Base-by-base conservation (phyloP, 2,888 invertebrate species). In the Cryptus armator region DNA sequence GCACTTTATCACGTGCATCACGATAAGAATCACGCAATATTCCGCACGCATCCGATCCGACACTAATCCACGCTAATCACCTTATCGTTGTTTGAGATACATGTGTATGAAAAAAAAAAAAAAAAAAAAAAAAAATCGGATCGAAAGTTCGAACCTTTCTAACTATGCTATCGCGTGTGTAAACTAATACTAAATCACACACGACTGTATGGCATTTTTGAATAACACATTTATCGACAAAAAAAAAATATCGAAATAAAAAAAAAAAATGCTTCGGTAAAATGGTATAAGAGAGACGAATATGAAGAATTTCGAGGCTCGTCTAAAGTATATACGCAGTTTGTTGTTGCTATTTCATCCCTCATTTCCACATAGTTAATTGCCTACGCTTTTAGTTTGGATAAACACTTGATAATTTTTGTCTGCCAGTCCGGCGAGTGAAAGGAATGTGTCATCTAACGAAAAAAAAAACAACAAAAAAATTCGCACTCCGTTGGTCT, bases 41-140 rank as follows among this genome's bases (percentile, higher is more conserved):
- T 72, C 10, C 29, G 24, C 29, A 29, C 12, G 56, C 59, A 48
- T 59, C 48, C 80, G 74, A 74, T 56, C 19, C n/a, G 53, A 44
- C 67, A 53, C 74, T 81, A 68, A 79, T 71, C 32, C 71, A 46
- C 72, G 67, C 81, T 81, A 74, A 81, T 74, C 74, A 74, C 59
- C 56, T 79, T 79, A 71, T 79, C 79, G 37, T 59, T 56, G 43
- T 19, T 53, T 2, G 53, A 53, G 7, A 53, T 19, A 19, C 16
- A 16, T 53, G 53, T 53, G 53, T 53, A 53, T 19, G 24, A 24
- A 24, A 24, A 59, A 64, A 24, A 71, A 43, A 71, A 71, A 46
- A 71, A 71, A 46, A 74, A 64, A 70, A 70, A 37, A 43, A 44
- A 24, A 48, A 24, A 53, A 43, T 19, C 37, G 37, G 53, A 16